Conservation (phyloP, 2,888 invertebrate genomes). For the Cactoblastis cactorum region DNA sequence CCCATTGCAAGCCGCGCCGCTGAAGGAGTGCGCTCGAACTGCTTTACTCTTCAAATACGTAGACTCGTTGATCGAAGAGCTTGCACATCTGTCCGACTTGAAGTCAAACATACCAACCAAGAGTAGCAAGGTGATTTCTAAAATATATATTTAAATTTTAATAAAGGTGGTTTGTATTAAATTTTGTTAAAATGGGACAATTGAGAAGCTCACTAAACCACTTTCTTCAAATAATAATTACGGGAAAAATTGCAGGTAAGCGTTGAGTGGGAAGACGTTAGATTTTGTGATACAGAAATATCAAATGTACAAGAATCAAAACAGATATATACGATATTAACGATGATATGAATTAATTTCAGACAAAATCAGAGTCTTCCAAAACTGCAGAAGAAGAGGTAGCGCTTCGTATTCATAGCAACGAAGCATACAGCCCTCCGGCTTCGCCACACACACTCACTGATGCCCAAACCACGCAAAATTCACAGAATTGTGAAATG, state of each 20-base stretch:
- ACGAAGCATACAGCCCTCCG: conserved; percentile 51
- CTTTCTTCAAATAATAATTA: too few species aligned
- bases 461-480: conserved; percentile 32
- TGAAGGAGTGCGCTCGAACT: conserved; percentile 50
- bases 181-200: too few species aligned
- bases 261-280: too few species aligned
- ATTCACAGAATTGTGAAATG: conserved; percentile 30
- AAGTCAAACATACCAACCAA: conserved; percentile 44
- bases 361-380: conserved; percentile 57
- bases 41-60: conserved; percentile 55
- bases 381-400: conserved; percentile 56
- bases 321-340: too few species aligned
- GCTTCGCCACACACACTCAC: conserved; percentile 48
- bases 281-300: too few species aligned
- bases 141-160: too few species aligned
- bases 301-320: too few species aligned
- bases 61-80: conserved; percentile 55
- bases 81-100: conserved; percentile 42
- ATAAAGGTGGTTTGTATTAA: too few species aligned
- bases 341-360: background rate
- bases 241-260: too few species aligned
- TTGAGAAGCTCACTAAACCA: too few species aligned
- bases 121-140: conserved; percentile 52
- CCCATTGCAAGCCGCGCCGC: conserved; percentile 81
- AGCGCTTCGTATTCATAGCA: conserved; percentile 57